These are phyloP conservation scores for Aphis craccivora DNA, from an alignment of 1,140 invertebrate species.

Conservation along the genomic window DNA sequence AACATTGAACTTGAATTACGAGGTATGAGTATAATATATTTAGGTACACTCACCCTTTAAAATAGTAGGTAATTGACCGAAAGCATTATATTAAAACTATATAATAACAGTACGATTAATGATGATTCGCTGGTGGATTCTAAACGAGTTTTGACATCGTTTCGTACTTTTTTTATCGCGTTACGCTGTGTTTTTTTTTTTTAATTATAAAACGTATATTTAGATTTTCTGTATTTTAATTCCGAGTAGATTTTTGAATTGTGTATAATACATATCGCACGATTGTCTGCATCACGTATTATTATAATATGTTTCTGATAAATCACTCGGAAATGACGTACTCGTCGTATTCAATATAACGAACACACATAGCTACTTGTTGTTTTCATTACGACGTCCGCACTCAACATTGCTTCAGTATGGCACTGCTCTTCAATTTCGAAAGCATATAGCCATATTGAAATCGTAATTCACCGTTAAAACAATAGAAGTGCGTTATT, in stretches of 20 bases:
- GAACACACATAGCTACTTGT: neutral
- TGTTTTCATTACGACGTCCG: neutral
- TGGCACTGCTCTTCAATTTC: neutral
- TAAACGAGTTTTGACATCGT: too few relatives aligned
- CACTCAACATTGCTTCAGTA: neutral
- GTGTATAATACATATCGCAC: neutral
- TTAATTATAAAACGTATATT: too few relatives aligned
- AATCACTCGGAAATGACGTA: neutral
- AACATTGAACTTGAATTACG: too few relatives aligned
- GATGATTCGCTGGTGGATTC: too few relatives aligned
- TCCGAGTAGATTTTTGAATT: too few relatives aligned
- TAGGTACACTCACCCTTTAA: neutral
- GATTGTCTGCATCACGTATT: neutral
- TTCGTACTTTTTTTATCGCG: too few relatives aligned
- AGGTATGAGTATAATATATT: too few relatives aligned
- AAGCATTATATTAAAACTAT: too few relatives aligned
- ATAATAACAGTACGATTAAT: too few relatives aligned
- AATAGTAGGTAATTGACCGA: neutral
- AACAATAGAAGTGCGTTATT: neutral
- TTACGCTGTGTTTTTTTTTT: too few relatives aligned
- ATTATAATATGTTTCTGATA: neutral
- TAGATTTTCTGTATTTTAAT: too few relatives aligned
- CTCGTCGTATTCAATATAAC: neutral
- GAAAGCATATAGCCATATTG: neutral
- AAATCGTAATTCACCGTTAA: conserved; percentile 11